Percentiles rank a stretch among this genome's conserved stretches.
Evolutionary conservation across 92 coral and sea anemone genomes (phyloP).

Genomic region (Bergia puertoricense): DNA sequence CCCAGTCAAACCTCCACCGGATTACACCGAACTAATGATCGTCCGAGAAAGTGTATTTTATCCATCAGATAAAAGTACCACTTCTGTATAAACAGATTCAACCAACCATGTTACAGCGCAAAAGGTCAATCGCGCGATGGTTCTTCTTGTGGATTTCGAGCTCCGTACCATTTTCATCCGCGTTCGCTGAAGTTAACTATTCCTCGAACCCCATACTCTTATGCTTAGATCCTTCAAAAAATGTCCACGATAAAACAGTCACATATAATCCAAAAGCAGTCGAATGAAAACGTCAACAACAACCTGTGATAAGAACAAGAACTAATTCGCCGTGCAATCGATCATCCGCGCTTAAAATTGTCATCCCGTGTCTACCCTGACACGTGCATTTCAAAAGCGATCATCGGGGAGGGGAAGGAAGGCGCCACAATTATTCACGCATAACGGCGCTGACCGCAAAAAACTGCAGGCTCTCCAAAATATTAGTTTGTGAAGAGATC

Average conservation of each 20-base stretch:
- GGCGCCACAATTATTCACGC: background rate
- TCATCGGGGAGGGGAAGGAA: conserved; percentile 14
- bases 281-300: background rate
- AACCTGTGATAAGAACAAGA: background rate
- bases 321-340: background rate
- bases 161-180: background rate
- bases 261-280: background rate
- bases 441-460: background rate
- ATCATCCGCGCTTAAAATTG: conserved; percentile 8
- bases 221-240: background rate
- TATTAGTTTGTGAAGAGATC: too few relatives aligned
- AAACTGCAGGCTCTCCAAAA: background rate
- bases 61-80: background rate
- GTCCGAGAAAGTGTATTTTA: background rate
- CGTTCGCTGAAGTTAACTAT: background rate
- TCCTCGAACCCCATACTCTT: background rate
- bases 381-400: background rate
- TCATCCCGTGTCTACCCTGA: conserved; percentile 16
- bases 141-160: conserved; percentile 6
- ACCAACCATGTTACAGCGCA: background rate
- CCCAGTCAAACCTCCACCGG: background rate
- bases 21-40: background rate
- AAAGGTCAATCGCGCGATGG: background rate
- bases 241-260: background rate
- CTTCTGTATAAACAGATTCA: background rate